These are phyloP conservation scores for Iselma pallidipennis DNA, from an alignment of 2,888 invertebrate genomes.

Conservation along the genomic window DNA sequence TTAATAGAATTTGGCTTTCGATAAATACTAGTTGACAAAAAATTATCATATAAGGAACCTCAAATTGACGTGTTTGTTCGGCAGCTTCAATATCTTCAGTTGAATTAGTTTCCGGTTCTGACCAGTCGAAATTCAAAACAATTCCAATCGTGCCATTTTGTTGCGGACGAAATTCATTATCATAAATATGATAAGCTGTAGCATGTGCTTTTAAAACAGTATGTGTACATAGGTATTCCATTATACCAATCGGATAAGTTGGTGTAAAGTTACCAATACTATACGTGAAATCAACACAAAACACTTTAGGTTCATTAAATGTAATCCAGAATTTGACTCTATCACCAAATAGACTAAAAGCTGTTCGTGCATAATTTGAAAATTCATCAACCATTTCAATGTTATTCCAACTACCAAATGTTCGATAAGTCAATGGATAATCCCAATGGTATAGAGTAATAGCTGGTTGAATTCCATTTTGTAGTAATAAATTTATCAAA, in stretches of 20 bases:
- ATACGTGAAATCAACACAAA: constrained; percentile 11
- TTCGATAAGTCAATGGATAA: constrained; percentile 57
- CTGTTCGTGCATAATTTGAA: constrained; percentile 8
- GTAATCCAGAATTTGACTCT: constrained; percentile 62
- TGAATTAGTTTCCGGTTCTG: constrained; percentile 62
- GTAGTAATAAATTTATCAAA: constrained; percentile 61
- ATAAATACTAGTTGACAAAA: constrained; percentile 29
- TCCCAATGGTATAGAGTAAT: constrained; percentile 63
- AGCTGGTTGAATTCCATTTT: constrained; percentile 60
- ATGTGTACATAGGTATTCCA: constrained; percentile 67
- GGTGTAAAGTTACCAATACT: neutral
- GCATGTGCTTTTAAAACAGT: constrained; percentile 70
- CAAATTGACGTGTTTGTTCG: constrained; percentile 57
- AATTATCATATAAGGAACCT: no score
- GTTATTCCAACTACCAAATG: constrained; percentile 18
- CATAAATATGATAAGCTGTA: constrained; percentile 66
- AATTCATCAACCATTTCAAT: constrained; percentile 3
- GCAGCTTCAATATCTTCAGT: constrained; percentile 63
- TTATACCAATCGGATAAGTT: constrained; percentile 59
- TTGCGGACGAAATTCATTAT: constrained; percentile 60
- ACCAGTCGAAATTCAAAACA: constrained; percentile 66
- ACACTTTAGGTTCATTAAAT: constrained; percentile 15
- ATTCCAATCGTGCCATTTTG: constrained; percentile 61
- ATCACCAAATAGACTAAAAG: constrained; percentile 63
- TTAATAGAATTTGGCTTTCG: neutral